These are phyloP conservation scores for Petaurus breviceps DNA, from an alignment of 2,113 vertebrate genomes.

Conservation along the genomic window DNA sequence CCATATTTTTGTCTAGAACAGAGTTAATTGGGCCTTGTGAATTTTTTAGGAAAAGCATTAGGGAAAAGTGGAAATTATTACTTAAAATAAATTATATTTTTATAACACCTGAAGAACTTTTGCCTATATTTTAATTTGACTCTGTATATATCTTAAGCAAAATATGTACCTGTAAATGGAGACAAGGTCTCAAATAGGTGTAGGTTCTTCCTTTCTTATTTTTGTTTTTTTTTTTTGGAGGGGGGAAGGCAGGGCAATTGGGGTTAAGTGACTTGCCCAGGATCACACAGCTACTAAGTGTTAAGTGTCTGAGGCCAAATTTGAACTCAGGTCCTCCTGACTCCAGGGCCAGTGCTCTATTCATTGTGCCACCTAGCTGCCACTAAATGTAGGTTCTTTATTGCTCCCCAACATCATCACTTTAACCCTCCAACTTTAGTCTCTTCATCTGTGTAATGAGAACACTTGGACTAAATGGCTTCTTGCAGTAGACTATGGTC, in stretches of 20 bases:
- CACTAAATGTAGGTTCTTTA: not conserved
- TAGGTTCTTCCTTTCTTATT: too few species aligned
- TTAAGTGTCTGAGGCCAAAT: too few species aligned
- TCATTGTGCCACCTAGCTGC: too few species aligned
- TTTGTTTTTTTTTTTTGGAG: too few species aligned
- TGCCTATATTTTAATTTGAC: too few species aligned
- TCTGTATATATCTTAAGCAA: too few species aligned
- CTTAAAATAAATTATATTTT: not conserved
- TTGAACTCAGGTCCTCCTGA: too few species aligned
- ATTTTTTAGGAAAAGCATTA: not conserved
- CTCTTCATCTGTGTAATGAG: not conserved
- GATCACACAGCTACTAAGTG: too few species aligned
- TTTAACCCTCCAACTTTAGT: not conserved
- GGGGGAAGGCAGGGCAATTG: too few species aligned
- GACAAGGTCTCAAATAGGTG: not conserved
- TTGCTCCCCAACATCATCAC: not conserved
- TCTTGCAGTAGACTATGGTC: not conserved
- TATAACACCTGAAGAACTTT: not conserved
- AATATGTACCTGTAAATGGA: not conserved
- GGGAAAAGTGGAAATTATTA: not conserved
- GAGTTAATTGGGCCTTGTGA: not conserved
- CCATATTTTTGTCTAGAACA: not conserved
- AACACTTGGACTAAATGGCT: not conserved
- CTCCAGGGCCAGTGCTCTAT: too few species aligned
- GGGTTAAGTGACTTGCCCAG: too few species aligned